Evolutionary conservation across 2,797 vertebrate species (phyloP), one percentile per base, ranked within the genome.

Genomic region (Falco novaeseelandiae): DNA sequence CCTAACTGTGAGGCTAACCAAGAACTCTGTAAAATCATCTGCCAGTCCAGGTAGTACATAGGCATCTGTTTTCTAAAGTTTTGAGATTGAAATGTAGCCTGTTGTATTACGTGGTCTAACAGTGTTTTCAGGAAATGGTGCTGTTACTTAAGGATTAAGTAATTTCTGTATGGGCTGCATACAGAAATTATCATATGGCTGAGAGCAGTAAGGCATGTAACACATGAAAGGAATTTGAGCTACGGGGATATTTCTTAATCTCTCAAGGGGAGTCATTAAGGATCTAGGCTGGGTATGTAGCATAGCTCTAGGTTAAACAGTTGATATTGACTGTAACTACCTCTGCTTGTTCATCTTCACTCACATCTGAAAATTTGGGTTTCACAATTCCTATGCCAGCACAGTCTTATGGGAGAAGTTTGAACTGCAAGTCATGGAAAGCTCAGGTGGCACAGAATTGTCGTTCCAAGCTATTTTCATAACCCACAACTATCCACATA

Each of bases 381-480:
- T 70, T 29, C 59, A 91, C 27, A 62, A 6, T 87, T 83, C 67
- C 42, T 70, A 8, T 87, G 88, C 71, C 82, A 82, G 38, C 63
- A 42, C 15, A 62, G 67, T 72, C 55, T 70, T 79, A 20, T 46
- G 48, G 82, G 34, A 95, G 51, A 85, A 62, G 16, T 91, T 73
- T 70, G 32, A 76, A 51, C 63, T 80, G 72, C 13, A 23, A 65
- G 84, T 82, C 59, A n/a, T 44, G 40, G 78, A 85, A 78, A 79
- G 32, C 18, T 96, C 74, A 85, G 55, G 71, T 93, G 78, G 69
- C 76, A 70, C 32, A 51, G 51, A 90, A 77, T 34, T 79, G 62
- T 84, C 29, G 46, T 94, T 89, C 82, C 83, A 87, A 86, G 61
- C 36, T 86, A 55, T 91, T 94, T 94, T 95, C 57, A 10, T 94